A percentile compares a stretch with the other conserved stretches of the same genome.
Conservation (phyloP, 2,888 invertebrate genomes). For the Pseudanteris insignis region DNA sequence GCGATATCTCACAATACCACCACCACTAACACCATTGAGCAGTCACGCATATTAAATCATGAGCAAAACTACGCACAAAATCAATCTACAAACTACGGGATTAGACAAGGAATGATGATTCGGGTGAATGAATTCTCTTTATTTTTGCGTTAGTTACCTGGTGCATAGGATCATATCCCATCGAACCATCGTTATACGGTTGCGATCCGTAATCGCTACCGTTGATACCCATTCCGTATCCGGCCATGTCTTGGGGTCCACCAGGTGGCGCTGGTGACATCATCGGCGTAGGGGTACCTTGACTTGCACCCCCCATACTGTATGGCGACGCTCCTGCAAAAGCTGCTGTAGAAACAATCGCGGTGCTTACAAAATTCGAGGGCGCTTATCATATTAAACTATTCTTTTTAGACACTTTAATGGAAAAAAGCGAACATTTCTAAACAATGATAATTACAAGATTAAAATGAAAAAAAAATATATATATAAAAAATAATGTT, state of each 20-base stretch:
- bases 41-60: slow-evolving; percentile 20
- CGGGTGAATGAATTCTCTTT: slow-evolving; percentile 1
- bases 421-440: too few species aligned
- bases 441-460: not conserved
- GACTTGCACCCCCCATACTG: slow-evolving; percentile 85
- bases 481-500: too few species aligned
- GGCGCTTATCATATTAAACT: slow-evolving; percentile 48
- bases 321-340: slow-evolving; percentile 84
- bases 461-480: not conserved
- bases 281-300: slow-evolving; percentile 92
- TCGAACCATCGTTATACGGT: slow-evolving; percentile 87
- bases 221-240: slow-evolving; percentile 91
- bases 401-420: slow-evolving; percentile 22
- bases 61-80: slow-evolving; percentile 26
- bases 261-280: slow-evolving; percentile 90
- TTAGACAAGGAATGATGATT: not conserved
- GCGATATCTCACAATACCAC: slow-evolving; percentile 4
- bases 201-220: slow-evolving; percentile 85
- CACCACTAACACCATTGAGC: slow-evolving; percentile 21
- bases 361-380: slow-evolving; percentile 65
- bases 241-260: slow-evolving; percentile 85
- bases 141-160: slow-evolving; percentile 71
- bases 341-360: slow-evolving; percentile 67
- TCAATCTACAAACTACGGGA: slow-evolving; percentile 13
- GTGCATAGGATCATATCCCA: slow-evolving; percentile 93